Base-by-base conservation (phyloP, 2,888 invertebrate genomes). In the Luperina testacea region DNA sequence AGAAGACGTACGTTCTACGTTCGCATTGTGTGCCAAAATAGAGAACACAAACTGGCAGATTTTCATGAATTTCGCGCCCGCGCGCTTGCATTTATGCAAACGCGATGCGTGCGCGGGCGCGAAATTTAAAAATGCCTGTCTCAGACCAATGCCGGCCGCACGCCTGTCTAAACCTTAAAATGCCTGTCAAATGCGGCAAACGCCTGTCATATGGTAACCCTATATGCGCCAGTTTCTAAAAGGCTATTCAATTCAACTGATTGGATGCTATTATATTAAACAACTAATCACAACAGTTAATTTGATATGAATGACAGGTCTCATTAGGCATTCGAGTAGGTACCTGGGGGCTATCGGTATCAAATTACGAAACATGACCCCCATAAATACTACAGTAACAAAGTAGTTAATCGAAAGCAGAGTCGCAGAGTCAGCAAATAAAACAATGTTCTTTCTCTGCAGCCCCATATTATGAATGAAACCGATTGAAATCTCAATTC, bases 401-500 rank as follows among this genome's bases (percentile, higher is more conserved):
- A 65, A 61, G 17, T 59, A 70, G 7, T 53, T 38, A 63, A 63
- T 80, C 27, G 32, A 71, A 78, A 45, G 61, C 51, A 42, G 13
- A 78, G 38, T 51, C 59, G 32, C 9, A 59, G 24, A 68, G 48
- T 57, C 57, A 77, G 57, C 67, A 68, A 68, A 78, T 38, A 45
- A 70, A 75, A 69, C 68, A 72, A 38, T 64, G 20, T 32, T 48
- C 80, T 74, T 68, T 73, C 74, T 70, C 13, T 70, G 79, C 53
- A 32, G 57, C 57, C 38, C 51, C 72, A 71, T 77, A 82, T 82
- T 77, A 82, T 82, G 85, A 85, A 83, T 83, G 83, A 59, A 82
- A 82, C 42, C 67, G 64, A 83, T 85, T 63, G 73, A 83, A 85
- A 83, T 85, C 82, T 75, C 72, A 72, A 86, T 84, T 72, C 67